phyloP scores from a whole-genome alignment of 1,140 invertebrate species.

The Gryon sp. region DNA sequence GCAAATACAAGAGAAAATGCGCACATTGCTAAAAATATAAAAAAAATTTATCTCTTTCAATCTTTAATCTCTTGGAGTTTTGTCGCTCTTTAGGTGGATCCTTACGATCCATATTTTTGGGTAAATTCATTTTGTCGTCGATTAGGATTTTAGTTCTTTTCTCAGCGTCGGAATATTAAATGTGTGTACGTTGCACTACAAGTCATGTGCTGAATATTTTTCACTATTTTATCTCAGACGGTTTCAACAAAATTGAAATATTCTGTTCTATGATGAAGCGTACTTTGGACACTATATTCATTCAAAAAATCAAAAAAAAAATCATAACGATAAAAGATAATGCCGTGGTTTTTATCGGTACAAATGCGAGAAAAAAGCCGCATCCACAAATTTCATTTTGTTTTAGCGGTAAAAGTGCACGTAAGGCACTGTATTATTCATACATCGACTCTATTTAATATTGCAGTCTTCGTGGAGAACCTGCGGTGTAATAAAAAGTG shows the following conservation, averaged over 20 bases:
- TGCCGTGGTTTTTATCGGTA: conserved; percentile 32
- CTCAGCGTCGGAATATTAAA: conserved; percentile 16
- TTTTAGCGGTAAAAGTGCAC: conserved; percentile 8
- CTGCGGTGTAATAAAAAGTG: conserved; percentile 21
- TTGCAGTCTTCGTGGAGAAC: conserved; percentile 33
- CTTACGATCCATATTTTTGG: conserved; percentile 42
- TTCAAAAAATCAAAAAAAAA: conserved; percentile 39
- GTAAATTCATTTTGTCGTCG: conserved; percentile 48
- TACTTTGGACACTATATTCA: conserved; percentile 37
- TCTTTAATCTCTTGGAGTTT: neutral
- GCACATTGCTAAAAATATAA: neutral
- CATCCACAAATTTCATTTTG: conserved; percentile 28
- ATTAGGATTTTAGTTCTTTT: conserved; percentile 42
- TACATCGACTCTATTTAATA: conserved; percentile 21
- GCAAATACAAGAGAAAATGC: conserved; percentile 11
- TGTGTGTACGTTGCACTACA: conserved; percentile 26
- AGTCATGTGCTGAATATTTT: conserved; percentile 54
- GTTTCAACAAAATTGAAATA: conserved; percentile 46
- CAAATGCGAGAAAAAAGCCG: conserved; percentile 6
- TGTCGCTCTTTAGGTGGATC: conserved; percentile 4
- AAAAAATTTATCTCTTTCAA: conserved; percentile 4
- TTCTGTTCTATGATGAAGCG: conserved; percentile 41
- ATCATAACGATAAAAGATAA: conserved; percentile 44
- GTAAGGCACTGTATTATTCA: conserved; percentile 30
- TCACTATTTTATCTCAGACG: conserved; percentile 19